A percentile compares a stretch with the other conserved stretches of the same genome.
Evolutionary conservation across 2,113 vertebrate species (phyloP).

Genomic region (Xenopus laevis): DNA sequence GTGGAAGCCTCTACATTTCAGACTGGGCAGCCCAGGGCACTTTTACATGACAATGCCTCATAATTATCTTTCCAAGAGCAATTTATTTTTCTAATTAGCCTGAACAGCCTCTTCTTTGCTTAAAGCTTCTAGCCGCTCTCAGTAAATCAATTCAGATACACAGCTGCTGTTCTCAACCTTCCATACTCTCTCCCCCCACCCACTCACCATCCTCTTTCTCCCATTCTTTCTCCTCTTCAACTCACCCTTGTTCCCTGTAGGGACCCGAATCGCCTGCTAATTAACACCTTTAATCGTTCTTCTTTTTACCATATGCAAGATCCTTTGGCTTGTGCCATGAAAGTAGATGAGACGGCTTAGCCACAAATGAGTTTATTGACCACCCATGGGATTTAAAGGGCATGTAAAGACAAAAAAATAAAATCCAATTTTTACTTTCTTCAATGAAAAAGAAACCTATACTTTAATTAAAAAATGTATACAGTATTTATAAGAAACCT

Average conservation of each 20-base stretch:
- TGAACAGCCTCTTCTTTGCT: conserved; percentile 48
- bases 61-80: conserved; percentile 55
- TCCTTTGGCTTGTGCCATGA: no score
- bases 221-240: background rate
- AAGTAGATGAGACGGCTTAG: no score
- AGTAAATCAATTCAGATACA: conserved; percentile 54
- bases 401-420: no score
- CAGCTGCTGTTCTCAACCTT: conserved; percentile 56
- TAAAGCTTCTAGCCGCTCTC: conserved; percentile 53
- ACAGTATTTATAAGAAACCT: no score
- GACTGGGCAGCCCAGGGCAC: conserved; percentile 12
- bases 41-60: conserved; percentile 53
- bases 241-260: conserved; percentile 49
- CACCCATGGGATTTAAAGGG: no score
- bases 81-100: conserved; percentile 56
- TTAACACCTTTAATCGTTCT: conserved; percentile 54
- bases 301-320: conserved; percentile 37
- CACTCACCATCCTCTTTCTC: background rate
- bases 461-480: no score
- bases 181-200: conserved; percentile 50
- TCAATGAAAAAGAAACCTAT: no score
- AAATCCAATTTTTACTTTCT: no score
- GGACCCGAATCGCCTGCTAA: conserved; percentile 45
- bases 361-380: no score
- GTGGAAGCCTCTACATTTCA: background rate